Conservation (phyloP, 2,888 invertebrate species). For the Parnassius glacialis region DNA sequence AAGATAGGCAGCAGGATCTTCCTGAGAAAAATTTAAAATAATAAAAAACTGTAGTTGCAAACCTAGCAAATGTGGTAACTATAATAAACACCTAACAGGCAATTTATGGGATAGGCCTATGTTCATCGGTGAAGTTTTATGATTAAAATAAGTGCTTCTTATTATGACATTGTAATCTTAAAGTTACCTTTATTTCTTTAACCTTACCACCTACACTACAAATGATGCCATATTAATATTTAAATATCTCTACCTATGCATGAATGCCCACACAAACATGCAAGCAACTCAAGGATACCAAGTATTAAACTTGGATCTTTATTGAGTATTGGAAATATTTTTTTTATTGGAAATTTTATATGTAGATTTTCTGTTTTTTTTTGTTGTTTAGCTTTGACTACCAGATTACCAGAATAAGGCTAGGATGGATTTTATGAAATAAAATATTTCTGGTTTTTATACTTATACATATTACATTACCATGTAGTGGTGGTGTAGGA, state of each 20-base stretch:
- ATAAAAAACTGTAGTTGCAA: no score
- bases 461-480: no score
- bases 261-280: constrained; percentile 32
- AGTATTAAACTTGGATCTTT: constrained; percentile 20
- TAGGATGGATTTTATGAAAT: no score
- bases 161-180: not conserved
- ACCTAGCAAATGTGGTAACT: no score
- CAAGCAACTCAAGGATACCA: constrained; percentile 27
- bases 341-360: not conserved
- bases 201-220: constrained; percentile 35
- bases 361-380: not conserved
- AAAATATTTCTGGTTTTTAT: no score
- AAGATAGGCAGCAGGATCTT: no score
- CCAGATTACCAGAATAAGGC: not conserved
- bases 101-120: no score
- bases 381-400: not conserved
- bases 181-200: constrained; percentile 20
- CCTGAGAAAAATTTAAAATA: no score
- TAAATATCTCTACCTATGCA: constrained; percentile 27
- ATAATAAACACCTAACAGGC: no score
- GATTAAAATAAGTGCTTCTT: no score
- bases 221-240: constrained; percentile 32
- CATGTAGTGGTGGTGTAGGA: no score
- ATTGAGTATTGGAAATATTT: not conserved
- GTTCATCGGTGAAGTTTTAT: no score